These are phyloP conservation scores for Thera obeliscata DNA, from an alignment of 2,888 invertebrate species.

Conservation along the genomic window DNA sequence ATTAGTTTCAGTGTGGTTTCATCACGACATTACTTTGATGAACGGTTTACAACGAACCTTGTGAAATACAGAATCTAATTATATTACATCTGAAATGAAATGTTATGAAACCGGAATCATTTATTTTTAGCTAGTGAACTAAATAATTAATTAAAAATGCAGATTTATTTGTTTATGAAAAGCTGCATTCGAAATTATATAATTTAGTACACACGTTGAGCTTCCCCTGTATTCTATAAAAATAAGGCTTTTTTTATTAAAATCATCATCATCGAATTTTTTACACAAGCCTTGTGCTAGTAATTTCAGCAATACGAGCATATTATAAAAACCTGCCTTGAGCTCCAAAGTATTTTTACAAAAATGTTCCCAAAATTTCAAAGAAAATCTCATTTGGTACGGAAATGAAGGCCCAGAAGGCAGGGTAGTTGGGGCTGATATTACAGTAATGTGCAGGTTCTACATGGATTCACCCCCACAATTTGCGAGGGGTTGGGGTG, in stretches of 20 bases:
- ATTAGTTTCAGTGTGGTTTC: conserved; percentile 28
- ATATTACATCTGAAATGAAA: too few species aligned
- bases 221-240: neutral
- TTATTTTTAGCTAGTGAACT: too few species aligned
- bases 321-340: conserved; percentile 15
- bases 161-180: too few species aligned
- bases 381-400: conserved; percentile 26
- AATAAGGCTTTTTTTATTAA: neutral
- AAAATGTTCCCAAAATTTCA: conserved; percentile 24
- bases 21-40: conserved; percentile 12
- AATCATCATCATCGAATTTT: conserved; percentile 11
- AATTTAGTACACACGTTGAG: neutral
- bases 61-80: too few species aligned
- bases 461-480: conserved; percentile 19
- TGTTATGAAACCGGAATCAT: too few species aligned
- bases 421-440: conserved; percentile 20
- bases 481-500: conserved; percentile 6
- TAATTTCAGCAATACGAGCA: conserved; percentile 13
- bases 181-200: too few species aligned
- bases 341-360: conserved; percentile 25
- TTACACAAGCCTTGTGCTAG: neutral
- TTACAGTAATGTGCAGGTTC: conserved; percentile 26
- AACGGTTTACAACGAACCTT: neutral
- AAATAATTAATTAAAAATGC: too few species aligned
- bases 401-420: conserved; percentile 24